These are phyloP conservation scores for Tapirus terrestris DNA, from an alignment of 2,113 vertebrate species.

Conservation along the genomic window DNA sequence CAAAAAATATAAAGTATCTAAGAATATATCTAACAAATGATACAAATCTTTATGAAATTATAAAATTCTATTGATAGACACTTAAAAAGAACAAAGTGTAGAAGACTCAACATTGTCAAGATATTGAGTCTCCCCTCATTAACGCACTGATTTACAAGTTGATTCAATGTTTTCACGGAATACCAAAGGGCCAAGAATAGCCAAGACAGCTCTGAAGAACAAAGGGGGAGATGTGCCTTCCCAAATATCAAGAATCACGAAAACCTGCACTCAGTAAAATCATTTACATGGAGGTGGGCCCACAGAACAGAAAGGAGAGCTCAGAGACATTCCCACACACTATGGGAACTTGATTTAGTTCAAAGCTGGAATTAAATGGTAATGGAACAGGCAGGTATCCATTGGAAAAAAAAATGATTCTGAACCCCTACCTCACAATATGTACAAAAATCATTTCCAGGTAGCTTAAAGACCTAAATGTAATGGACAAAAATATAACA, in stretches of 20 bases:
- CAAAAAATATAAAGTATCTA: not conserved
- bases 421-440: not conserved
- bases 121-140: not conserved
- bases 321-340: not conserved
- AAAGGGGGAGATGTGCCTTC: not conserved
- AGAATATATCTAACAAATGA: not conserved
- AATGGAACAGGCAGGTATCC: not conserved
- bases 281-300: too few species aligned
- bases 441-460: not conserved
- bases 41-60: not conserved
- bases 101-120: not conserved
- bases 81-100: not conserved
- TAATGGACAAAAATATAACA: not conserved
- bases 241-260: not conserved
- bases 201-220: not conserved
- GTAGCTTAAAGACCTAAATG: not conserved
- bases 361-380: not conserved
- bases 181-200: not conserved
- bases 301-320: not conserved
- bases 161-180: not conserved
- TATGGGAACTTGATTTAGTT: not conserved
- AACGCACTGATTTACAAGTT: not conserved
- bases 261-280: not conserved
- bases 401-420: not conserved
- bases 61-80: not conserved